Percentiles rank a stretch among this genome's conserved stretches.
Conservation (phyloP, 2,888 invertebrate genomes). For the Eucriotettix oculatus region DNA sequence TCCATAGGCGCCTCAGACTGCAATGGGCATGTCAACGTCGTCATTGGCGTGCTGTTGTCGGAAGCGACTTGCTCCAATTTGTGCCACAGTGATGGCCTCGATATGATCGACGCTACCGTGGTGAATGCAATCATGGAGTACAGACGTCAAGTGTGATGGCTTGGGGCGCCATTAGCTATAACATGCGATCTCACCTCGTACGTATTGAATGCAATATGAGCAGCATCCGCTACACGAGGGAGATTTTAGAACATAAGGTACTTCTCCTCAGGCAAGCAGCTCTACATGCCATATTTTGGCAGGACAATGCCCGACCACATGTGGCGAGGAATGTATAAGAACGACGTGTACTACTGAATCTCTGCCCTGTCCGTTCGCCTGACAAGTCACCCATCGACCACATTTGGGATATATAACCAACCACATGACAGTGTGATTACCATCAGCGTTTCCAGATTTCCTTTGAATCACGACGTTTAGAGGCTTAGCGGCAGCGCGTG, state of each 20-base stretch:
- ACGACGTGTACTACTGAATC: background rate
- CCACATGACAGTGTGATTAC: too few species aligned
- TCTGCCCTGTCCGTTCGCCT: background rate
- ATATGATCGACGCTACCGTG: background rate
- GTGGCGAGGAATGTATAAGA: background rate
- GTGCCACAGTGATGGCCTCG: background rate
- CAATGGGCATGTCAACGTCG: too few species aligned
- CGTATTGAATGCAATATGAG: background rate
- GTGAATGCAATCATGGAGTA: background rate
- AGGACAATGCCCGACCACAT: background rate
- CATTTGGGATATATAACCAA: background rate
- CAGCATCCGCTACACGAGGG: background rate
- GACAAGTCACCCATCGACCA: background rate
- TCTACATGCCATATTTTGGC: background rate
- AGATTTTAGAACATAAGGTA: background rate
- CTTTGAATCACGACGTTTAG: too few species aligned
- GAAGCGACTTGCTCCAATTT: background rate
- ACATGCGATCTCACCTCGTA: too few species aligned
- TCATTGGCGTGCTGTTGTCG: background rate
- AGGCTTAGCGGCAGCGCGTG: too few species aligned
- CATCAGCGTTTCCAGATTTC: too few species aligned
- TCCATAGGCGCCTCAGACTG: background rate
- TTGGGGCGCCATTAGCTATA: background rate
- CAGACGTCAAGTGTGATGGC: background rate
- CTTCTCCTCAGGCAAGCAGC: background rate